phyloP scores from a whole-genome alignment of 2,888 invertebrate species.

The Paralinhomoeus sp. region DNA sequence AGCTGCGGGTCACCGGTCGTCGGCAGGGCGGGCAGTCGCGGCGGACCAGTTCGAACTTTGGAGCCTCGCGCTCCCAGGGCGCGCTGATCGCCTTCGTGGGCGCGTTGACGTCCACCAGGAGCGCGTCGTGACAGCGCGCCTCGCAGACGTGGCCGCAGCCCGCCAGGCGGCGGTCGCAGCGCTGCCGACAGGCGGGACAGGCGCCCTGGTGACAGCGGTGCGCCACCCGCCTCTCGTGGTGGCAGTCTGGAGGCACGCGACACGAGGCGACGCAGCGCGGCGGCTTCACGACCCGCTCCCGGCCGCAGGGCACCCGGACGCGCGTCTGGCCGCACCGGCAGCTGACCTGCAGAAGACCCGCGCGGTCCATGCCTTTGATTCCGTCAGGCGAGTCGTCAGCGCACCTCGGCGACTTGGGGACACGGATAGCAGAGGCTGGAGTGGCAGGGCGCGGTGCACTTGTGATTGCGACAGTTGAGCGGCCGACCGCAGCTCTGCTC shows the following conservation, averaged over 20 bases:
- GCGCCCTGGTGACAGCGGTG: constrained; percentile 60
- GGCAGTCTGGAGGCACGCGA: constrained; percentile 54
- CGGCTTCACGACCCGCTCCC: constrained; percentile 47
- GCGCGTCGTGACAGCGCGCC: neutral
- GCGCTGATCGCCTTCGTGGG: constrained; percentile 25
- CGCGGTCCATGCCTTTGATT: neutral
- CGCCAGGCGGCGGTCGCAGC: constrained; percentile 40
- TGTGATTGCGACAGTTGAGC: constrained; percentile 62
- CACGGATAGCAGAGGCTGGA: constrained; percentile 62
- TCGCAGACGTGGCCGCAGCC: constrained; percentile 38
- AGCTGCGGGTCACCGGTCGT: constrained; percentile 36
- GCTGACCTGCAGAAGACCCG: constrained; percentile 21
- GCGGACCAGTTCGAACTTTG: constrained; percentile 22
- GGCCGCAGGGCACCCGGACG: constrained; percentile 60
- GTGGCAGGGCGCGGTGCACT: constrained; percentile 56
- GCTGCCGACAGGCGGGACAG: constrained; percentile 56
- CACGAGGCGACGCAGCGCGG: constrained; percentile 59
- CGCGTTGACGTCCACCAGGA: neutral
- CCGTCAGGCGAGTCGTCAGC: neutral
- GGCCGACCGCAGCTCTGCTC: constrained; percentile 45
- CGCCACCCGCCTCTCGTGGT: constrained; percentile 46
- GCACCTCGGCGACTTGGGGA: constrained; percentile 39
- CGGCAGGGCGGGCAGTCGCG: constrained; percentile 32
- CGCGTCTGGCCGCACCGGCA: constrained; percentile 60
- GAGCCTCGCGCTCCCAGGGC: constrained; percentile 29